phyloP scores from a whole-genome alignment of 2,797 vertebrate species.

The Rallus crepitans region DNA sequence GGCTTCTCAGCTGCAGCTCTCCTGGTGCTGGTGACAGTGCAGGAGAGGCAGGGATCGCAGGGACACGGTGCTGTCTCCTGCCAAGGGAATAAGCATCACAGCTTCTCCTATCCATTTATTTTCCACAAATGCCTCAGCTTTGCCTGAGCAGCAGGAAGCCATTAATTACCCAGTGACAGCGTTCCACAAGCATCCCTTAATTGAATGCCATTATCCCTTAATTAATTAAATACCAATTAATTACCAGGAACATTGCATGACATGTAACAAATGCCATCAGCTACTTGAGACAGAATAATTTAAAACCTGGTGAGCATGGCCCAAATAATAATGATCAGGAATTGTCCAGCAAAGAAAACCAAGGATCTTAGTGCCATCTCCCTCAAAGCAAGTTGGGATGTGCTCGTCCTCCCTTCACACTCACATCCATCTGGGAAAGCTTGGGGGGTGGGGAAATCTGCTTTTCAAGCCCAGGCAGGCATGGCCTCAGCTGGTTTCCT shows the following conservation, averaged over 20 bases:
- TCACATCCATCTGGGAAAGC: not conserved
- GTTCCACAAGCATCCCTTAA: constrained; percentile 40
- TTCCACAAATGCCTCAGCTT: not conserved
- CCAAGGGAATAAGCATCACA: not conserved
- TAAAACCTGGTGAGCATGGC: not conserved
- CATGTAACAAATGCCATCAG: constrained; percentile 48
- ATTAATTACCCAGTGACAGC: constrained; percentile 40
- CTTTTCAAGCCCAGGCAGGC: not conserved
- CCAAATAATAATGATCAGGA: not conserved
- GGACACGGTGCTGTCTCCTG: not conserved
- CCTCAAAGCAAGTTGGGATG: not conserved
- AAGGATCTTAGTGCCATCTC: fast-evolving
- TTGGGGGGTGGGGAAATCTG: not conserved
- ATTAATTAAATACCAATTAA: constrained; percentile 74
- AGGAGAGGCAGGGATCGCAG: fast-evolving
- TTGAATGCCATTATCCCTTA: constrained; percentile 58
- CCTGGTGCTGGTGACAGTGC: fast-evolving
- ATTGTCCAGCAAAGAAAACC: not conserved
- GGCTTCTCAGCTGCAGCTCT: not conserved
- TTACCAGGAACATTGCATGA: constrained; percentile 38
- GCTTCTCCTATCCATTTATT: not conserved
- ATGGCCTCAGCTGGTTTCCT: not conserved
- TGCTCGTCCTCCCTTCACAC: no score
- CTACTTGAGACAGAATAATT: constrained; percentile 27
- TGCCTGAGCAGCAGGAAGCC: constrained; percentile 53